These are phyloP conservation scores for Discoglossus pictus DNA, from an alignment of 2,797 vertebrate genomes.

Conservation along the genomic window DNA sequence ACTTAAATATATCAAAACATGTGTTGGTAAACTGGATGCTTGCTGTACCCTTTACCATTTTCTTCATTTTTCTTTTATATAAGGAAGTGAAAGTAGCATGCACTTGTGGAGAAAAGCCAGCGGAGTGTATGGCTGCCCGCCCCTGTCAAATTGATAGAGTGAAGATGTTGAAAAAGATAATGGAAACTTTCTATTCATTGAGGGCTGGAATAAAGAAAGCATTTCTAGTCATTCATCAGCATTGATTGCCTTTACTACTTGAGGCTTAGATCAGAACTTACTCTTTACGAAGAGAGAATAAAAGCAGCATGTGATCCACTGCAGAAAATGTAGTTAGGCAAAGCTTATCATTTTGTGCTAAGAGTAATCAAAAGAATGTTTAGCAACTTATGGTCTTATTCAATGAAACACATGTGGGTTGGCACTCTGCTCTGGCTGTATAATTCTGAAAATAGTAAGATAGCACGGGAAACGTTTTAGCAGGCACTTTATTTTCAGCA, in stretches of 20 bases:
- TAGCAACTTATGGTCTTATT: constrained; percentile 54
- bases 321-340: constrained; percentile 49
- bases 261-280: constrained; percentile 72
- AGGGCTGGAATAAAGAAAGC: constrained; percentile 89
- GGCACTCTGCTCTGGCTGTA: constrained; percentile 13
- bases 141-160: constrained; percentile 97
- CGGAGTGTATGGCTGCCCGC: constrained; percentile 82
- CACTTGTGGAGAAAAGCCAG: constrained; percentile 76
- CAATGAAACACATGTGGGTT: constrained; percentile 39
- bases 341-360: constrained; percentile 52
- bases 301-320: constrained; percentile 60
- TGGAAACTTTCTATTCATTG: constrained; percentile 94
- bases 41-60: constrained; percentile 67
- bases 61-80: constrained; percentile 72
- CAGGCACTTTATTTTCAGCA: constrained; percentile 11
- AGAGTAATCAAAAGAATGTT: constrained; percentile 48
- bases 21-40: constrained; percentile 54
- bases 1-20: constrained; percentile 4
- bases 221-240: constrained; percentile 92
- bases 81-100: constrained; percentile 74
- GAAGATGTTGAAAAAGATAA: constrained; percentile 95
- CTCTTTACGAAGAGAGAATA: constrained; percentile 70
- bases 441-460: constrained; percentile 18
- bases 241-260: constrained; percentile 85
- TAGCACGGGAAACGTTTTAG: constrained; percentile 1